Evolutionary conservation across 1,140 invertebrate species (phyloP).

Genomic region (Formica exsecta): DNA sequence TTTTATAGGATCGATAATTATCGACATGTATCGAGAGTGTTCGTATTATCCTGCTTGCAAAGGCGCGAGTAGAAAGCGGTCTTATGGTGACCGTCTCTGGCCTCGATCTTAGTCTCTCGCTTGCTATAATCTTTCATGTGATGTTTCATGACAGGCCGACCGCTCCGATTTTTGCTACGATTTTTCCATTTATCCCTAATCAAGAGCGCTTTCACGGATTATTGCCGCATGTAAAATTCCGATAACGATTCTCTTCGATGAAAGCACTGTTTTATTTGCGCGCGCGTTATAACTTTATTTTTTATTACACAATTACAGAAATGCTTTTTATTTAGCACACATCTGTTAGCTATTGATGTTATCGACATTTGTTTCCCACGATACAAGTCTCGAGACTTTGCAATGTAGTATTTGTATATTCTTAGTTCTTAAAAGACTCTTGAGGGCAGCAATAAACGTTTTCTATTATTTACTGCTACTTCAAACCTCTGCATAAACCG

Average conservation of each 20-base stretch:
- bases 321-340: too few relatives aligned
- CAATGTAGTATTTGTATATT: background rate
- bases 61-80: constrained; percentile 74
- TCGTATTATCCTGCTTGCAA: constrained; percentile 27
- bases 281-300: background rate
- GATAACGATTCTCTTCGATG: background rate
- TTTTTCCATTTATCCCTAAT: constrained; percentile 54
- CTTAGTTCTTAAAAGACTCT: background rate
- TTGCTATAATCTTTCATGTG: constrained; percentile 59
- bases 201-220: constrained; percentile 27
- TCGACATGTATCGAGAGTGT: constrained; percentile 55
- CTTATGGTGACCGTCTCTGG: constrained; percentile 68
- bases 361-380: constrained; percentile 9
- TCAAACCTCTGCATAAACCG: background rate
- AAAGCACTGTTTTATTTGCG: background rate
- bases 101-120: constrained; percentile 60
- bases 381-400: background rate
- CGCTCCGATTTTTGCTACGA: constrained; percentile 44
- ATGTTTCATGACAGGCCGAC: constrained; percentile 68
- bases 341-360: background rate
- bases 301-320: too few relatives aligned
- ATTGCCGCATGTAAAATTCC: background rate
- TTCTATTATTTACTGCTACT: constrained; percentile 5
- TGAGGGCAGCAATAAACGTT: constrained; percentile 8
- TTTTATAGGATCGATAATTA: constrained; percentile 66